Evolutionary conservation across 2,113 vertebrate genomes (phyloP), one percentile per base, ranked within the genome.

Genomic region (Lophochroa leadbeateri): DNA sequence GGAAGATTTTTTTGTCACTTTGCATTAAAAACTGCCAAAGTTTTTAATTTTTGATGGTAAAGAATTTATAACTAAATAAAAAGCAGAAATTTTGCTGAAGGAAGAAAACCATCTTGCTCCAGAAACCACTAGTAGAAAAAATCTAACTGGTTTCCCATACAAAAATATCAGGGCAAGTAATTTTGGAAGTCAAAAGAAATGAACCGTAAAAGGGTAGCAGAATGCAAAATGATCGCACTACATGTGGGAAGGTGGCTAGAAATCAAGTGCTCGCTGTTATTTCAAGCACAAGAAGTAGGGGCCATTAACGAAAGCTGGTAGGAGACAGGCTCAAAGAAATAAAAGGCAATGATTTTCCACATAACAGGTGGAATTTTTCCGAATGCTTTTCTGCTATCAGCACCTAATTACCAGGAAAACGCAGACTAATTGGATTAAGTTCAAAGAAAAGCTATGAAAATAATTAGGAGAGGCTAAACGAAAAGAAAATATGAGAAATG

Each of bases 361-460:
- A 23, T 55, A 94, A 81, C 84, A 91, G 47, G 77, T 75, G 77
- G 76, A 97, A 92, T 78, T 96, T 78, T 16, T 77, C 69, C 72
- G 67, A 91, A 91, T 13, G 10, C 16, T 86, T 55, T 94, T 92
- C 92, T 82, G 77, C 57, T 89, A 91, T 92, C 81, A 60, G 69
- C 57, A 89, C 44, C 57, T 91, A 95, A 94, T 92, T 96, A 88
- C 39, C 43, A 89, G 72, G 86, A 86, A 92, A 94, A 37, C 1
- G 4, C 33, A 81, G 89, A 87, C 33, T 78, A 94, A 91, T 75
- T 95, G 69, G 88, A 95, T 82, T 84, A 92, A 82, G 65, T 52
- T 94, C 64, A 94, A 92, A 91, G 86, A 89, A 96, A 94, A 94
- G 24, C 39, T 91, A 72, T 7, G 23, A 78, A 92, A 95, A 78